These are phyloP conservation scores for Microctenopoma stevenorrisi DNA, from an alignment of 2,797 vertebrate genomes.

Conservation along the genomic window DNA sequence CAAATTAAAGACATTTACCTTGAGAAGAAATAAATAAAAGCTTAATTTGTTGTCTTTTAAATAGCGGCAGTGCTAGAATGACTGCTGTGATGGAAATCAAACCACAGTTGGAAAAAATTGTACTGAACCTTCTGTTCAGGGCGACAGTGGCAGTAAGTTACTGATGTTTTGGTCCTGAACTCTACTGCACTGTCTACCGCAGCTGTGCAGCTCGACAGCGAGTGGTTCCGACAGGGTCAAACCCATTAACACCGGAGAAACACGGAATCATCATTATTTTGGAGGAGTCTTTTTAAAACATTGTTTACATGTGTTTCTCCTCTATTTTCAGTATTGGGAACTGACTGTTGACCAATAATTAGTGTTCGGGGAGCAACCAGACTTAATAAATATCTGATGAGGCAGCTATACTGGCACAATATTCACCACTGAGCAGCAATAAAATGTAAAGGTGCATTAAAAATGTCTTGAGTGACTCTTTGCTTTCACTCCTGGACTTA, in stretches of 20 bases:
- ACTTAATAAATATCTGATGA: not conserved
- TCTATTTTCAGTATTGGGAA: not conserved
- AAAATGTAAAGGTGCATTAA: constrained; percentile 14
- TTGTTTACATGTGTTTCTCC: not conserved
- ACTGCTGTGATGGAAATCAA: not conserved
- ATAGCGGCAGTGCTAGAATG: not conserved
- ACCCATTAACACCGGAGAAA: not conserved
- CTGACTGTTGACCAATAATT: not conserved
- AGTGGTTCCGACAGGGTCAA: not conserved
- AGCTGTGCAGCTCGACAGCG: not conserved
- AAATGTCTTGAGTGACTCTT: not conserved
- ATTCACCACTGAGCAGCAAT: constrained; percentile 24
- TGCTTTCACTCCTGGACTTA: too few relatives aligned
- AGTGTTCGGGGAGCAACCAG: not conserved
- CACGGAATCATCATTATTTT: too few relatives aligned
- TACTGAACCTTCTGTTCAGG: not conserved
- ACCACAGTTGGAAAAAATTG: not conserved
- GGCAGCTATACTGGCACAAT: not conserved
- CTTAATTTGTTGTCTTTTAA: not conserved
- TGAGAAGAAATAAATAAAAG: constrained; percentile 7
- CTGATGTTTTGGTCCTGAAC: not conserved
- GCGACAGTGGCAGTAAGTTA: not conserved
- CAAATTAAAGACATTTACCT: constrained; percentile 1
- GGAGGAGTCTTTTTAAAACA: too few relatives aligned
- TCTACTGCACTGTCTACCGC: not conserved